Conservation (phyloP, 2,113 vertebrate species). For the Chaetops frenatus region DNA sequence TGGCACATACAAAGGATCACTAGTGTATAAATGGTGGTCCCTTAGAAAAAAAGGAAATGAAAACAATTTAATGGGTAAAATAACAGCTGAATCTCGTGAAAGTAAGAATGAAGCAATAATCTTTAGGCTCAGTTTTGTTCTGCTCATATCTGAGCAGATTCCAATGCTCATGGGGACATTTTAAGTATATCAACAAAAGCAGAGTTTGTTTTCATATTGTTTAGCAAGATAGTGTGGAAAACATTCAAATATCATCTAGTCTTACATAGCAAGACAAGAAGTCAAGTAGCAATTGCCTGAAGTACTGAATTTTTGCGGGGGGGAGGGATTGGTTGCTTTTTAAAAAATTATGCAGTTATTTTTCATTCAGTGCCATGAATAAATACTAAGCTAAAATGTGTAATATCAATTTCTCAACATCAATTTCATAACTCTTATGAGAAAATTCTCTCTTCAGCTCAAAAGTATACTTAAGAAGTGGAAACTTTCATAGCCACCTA, state of each 20-base stretch:
- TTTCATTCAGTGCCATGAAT: not conserved
- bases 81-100: not conserved
- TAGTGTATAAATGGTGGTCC: constrained; percentile 93
- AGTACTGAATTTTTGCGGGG: not conserved
- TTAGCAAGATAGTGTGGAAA: not conserved
- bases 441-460: not conserved
- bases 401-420: not conserved
- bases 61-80: not conserved
- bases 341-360: not conserved
- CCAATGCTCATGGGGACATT: not conserved
- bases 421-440: not conserved
- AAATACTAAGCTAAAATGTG: not conserved
- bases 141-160: not conserved
- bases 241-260: not conserved
- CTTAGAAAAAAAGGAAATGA: constrained; percentile 57
- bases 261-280: not conserved
- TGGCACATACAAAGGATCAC: constrained; percentile 86
- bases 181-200: not conserved
- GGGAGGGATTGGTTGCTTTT: too few species aligned
- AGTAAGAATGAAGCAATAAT: not conserved
- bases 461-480: not conserved
- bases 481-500: not conserved
- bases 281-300: not conserved
- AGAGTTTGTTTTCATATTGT: not conserved
- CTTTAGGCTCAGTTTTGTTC: not conserved